These are phyloP conservation scores for Acronicta alni DNA, from an alignment of 2,888 invertebrate species.

Conservation along the genomic window DNA sequence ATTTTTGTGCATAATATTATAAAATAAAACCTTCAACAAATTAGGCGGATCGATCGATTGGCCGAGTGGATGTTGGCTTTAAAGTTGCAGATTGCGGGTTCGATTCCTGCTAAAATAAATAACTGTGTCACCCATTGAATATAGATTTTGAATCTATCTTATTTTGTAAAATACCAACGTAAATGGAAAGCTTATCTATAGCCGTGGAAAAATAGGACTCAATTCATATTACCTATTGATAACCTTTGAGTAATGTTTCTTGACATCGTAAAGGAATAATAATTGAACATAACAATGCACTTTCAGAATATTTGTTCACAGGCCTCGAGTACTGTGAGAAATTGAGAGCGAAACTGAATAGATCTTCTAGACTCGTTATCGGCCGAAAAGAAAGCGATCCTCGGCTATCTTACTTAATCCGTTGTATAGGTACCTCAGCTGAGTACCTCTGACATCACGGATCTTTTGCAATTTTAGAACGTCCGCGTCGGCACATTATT, in stretches of 20 bases:
- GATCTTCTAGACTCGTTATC: constrained; percentile 58
- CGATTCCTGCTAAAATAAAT: background rate
- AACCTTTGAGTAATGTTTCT: background rate
- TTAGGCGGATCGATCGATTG: background rate
- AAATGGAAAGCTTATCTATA: no score
- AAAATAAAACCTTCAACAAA: constrained; percentile 3
- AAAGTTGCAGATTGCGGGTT: background rate
- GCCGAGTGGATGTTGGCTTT: background rate
- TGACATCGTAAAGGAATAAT: constrained; percentile 4
- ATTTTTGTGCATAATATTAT: constrained; percentile 15
- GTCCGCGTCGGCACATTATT: constrained; percentile 52
- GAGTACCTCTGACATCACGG: constrained; percentile 59
- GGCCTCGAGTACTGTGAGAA: constrained; percentile 59
- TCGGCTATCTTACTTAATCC: constrained; percentile 71
- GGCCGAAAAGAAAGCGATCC: constrained; percentile 79
- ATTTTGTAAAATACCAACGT: no score
- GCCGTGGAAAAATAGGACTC: background rate
- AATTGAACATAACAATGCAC: constrained; percentile 60
- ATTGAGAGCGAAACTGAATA: constrained; percentile 74
- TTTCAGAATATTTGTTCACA: constrained; percentile 60
- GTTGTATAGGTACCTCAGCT: constrained; percentile 57
- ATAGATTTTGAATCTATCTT: background rate
- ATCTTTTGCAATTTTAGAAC: constrained; percentile 66
- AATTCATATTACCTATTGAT: background rate
- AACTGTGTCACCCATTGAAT: background rate